Evolutionary conservation across 1,140 invertebrate genomes (phyloP).

Genomic region (Holotrichia oblita): DNA sequence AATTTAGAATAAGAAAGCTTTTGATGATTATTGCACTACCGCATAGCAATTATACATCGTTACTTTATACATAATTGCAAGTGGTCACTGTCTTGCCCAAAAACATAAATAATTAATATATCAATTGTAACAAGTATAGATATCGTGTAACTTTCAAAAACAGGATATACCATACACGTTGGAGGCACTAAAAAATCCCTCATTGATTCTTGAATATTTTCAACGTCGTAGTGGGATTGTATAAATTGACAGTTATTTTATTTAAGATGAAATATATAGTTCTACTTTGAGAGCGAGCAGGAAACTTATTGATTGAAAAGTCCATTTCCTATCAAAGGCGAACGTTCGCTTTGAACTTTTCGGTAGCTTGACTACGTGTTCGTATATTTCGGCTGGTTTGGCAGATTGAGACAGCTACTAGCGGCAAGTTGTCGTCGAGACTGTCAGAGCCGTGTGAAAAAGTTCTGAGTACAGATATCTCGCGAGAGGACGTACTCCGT

Average conservation of each 20-base stretch:
- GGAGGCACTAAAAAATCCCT: background rate
- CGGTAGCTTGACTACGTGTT: background rate
- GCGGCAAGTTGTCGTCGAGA: background rate
- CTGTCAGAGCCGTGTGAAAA: background rate
- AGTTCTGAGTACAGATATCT: background rate
- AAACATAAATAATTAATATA: too few relatives aligned
- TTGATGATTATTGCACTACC: too few relatives aligned
- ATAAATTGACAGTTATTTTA: constrained; percentile 37
- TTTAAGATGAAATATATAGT: constrained; percentile 36
- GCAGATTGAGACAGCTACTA: background rate
- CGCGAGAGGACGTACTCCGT: background rate
- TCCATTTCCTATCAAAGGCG: constrained; percentile 29
- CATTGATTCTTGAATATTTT: constrained; percentile 1
- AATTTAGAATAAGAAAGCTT: too few relatives aligned
- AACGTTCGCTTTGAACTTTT: constrained; percentile 26
- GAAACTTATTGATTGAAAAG: constrained; percentile 32
- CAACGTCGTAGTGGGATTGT: background rate
- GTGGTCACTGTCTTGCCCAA: too few relatives aligned
- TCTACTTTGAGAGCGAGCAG: constrained; percentile 29
- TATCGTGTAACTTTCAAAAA: background rate
- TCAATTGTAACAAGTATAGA: too few relatives aligned
- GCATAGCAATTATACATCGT: too few relatives aligned
- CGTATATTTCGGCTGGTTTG: background rate
- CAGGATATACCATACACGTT: background rate
- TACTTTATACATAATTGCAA: too few relatives aligned